A percentile compares a stretch with the other conserved stretches of the same genome.
These are phyloP conservation scores for Actias luna DNA, from an alignment of 2,888 invertebrate genomes.

Conservation along the genomic window DNA sequence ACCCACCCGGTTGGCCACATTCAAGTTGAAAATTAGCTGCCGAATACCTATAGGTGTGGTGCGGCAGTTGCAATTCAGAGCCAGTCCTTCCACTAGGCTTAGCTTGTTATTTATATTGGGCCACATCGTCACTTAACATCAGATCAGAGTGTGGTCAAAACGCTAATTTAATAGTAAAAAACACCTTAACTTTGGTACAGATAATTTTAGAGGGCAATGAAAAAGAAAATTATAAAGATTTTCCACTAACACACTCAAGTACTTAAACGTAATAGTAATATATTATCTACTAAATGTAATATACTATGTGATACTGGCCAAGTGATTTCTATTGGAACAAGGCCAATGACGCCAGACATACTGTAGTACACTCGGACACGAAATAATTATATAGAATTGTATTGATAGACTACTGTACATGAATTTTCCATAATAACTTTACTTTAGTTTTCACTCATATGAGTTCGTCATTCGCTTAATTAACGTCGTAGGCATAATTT, in stretches of 20 bases:
- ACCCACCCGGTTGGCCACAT: too few species aligned
- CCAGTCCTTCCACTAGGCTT: too few species aligned
- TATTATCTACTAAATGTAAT: conserved; percentile 21
- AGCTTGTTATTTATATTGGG: too few species aligned
- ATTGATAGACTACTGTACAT: not conserved
- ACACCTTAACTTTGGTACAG: not conserved
- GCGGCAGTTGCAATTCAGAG: too few species aligned
- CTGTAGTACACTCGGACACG: conserved; percentile 20
- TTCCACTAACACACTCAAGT: not conserved
- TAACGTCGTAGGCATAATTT: too few species aligned
- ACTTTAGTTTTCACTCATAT: too few species aligned
- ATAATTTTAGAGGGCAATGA: not conserved
- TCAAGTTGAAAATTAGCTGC: too few species aligned
- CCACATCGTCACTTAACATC: too few species aligned
- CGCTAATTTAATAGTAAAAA: not conserved
- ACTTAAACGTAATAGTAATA: conserved; percentile 6
- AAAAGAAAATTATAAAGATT: not conserved
- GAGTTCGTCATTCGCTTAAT: too few species aligned
- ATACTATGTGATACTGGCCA: conserved; percentile 1
- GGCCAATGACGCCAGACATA: conserved; percentile 24
- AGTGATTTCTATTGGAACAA: conserved; percentile 32
- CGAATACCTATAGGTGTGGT: too few species aligned
- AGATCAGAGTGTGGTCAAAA: too few species aligned
- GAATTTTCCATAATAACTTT: too few species aligned
- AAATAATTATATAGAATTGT: conserved; percentile 3